Evolutionary conservation across 2,888 invertebrate species (phyloP).

Genomic region (Meiosimyza decipiens): DNA sequence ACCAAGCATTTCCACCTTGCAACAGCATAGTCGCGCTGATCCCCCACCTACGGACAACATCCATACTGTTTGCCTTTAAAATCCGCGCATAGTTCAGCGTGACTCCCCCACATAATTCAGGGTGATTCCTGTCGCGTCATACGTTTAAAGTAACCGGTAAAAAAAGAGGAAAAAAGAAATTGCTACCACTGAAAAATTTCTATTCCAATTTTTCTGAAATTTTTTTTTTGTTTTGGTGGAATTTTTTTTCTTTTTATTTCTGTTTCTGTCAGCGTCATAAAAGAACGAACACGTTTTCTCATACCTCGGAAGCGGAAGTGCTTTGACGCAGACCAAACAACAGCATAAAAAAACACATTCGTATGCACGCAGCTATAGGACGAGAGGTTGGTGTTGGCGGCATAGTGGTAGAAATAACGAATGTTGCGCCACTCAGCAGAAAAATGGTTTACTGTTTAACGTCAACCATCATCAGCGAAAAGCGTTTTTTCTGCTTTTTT

Average conservation of each 20-base stretch:
- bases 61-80: background rate
- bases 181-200: background rate
- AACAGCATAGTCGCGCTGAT: background rate
- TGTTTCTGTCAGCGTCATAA: background rate
- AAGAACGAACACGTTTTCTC: background rate
- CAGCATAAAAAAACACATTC: background rate
- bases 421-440: constrained; percentile 24
- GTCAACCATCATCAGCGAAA: no score
- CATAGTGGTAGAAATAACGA: background rate
- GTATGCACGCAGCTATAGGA: no score
- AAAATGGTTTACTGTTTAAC: background rate
- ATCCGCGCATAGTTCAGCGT: constrained; percentile 4
- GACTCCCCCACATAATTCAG: constrained; percentile 23
- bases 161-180: background rate
- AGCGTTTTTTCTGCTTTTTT: no score
- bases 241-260: constrained; percentile 6
- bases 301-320: constrained; percentile 21
- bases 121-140: constrained; percentile 16
- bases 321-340: constrained; percentile 27
- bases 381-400: no score
- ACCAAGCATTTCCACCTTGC: constrained; percentile 9
- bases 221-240: background rate
- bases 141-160: background rate
- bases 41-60: no score
- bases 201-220: background rate